Base-by-base conservation (phyloP, 2,113 vertebrate genomes). In the Syngnathus typhle region DNA sequence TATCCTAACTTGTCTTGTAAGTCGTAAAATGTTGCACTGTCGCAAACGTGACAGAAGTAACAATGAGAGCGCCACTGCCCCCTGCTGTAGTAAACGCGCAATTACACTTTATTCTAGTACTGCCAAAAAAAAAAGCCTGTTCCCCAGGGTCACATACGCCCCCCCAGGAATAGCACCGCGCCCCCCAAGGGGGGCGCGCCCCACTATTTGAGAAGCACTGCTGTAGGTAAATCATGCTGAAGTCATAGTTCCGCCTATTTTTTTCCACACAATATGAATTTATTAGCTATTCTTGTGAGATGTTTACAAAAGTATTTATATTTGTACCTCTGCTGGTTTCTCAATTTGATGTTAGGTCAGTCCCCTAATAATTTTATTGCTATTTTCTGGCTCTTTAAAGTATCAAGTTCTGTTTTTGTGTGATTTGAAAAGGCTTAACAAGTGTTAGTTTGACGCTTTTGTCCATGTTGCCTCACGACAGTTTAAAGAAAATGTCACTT, bases 281-380 rank as follows among this genome's bases (percentile, higher is more conserved):
- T 16, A 18, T 58, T 32, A 56, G 41, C 58, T 66, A 13, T 61
- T 82, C 44, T 32, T 73, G 49, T 64, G 10, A 59, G 36, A 47
- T 36, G 55, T 71, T 59, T 70, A 49, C 36, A 72, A 37, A 71
- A 62, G 52, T 76, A 83, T 86, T 85, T 83, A 74, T 81, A 62
- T 64, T 58, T 38, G 56, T 74, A 68, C 65, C 61, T 67, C 47
- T 23, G 60, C 36, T 18, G 38, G 46, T 56, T 55, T 55, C n/a
- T 27, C 3, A 6, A 47, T 47, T 47, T 47, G 4, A 46, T 5
- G 44, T 46, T 15, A 16, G 13, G 0, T 46, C 12, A 15, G 15
- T 46, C 44, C 12, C 44, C 15, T 13, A 73, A 59, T 51, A 36
- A 16, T 64, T 66, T 68, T 46, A 60, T 60, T 47, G 36, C 38